Percentiles rank a stretch among this genome's conserved stretches.
Conservation (phyloP, 1,140 invertebrate species). For the Meloidogyne exigua region DNA sequence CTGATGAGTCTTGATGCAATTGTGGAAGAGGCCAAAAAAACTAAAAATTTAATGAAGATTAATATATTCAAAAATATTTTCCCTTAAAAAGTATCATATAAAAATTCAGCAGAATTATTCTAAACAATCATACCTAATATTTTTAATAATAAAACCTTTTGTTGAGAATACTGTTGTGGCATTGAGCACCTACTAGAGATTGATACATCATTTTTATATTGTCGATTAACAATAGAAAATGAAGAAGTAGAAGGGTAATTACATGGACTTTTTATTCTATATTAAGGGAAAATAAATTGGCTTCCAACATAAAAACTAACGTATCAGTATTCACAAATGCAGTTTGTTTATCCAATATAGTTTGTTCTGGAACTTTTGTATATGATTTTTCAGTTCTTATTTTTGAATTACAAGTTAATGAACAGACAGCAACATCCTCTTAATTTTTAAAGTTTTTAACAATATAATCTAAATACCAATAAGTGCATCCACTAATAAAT, state of each 20-base stretch:
- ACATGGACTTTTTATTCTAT: background rate
- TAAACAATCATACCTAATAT: too few species aligned
- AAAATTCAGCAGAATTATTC: too few species aligned
- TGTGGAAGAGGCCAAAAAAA: background rate
- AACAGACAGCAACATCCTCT: background rate
- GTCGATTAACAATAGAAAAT: background rate
- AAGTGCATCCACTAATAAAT: constrained; percentile 34
- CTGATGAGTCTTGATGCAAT: background rate
- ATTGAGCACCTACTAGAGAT: background rate
- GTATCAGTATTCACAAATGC: background rate
- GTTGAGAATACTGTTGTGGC: background rate
- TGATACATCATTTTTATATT: background rate
- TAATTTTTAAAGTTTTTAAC: constrained; percentile 20
- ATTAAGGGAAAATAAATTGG: background rate
- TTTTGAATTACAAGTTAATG: background rate
- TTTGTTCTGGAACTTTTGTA: too few species aligned
- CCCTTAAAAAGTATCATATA: too few species aligned
- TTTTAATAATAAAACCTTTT: background rate
- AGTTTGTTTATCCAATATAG: background rate
- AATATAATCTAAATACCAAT: constrained; percentile 24
- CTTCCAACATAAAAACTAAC: background rate
- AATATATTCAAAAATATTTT: too few species aligned
- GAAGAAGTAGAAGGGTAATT: background rate
- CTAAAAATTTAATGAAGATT: background rate
- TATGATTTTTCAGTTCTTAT: background rate